Evolutionary conservation across 53 echinoderm and acorn worm species (phyloP).

Genomic region (Hippasteria phrygiana): DNA sequence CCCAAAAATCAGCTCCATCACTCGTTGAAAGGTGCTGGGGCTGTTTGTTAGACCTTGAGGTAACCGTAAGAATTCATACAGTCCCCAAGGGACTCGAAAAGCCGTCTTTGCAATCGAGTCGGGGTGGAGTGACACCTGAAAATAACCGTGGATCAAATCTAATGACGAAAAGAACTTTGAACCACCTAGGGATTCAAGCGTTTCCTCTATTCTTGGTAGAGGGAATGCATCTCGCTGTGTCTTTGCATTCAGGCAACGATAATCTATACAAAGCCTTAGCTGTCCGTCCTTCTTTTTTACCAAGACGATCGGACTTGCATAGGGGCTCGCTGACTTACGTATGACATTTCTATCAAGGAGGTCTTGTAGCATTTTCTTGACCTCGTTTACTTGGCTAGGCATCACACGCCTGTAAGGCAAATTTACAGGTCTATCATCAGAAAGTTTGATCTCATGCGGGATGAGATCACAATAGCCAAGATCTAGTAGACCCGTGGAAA

Average conservation of each 20-base stretch:
- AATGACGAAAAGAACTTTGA: no score
- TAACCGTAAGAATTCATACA: slow-evolving; percentile 73
- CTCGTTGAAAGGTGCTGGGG: slow-evolving; percentile 74
- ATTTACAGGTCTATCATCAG: slow-evolving; percentile 25
- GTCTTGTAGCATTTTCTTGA: slow-evolving; percentile 68
- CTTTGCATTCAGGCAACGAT: slow-evolving; percentile 63
- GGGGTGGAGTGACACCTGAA: no score
- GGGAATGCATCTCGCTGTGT: slow-evolving; percentile 75
- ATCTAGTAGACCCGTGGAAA: slow-evolving; percentile 37
- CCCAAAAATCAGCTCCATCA: slow-evolving; percentile 79
- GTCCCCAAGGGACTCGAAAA: slow-evolving; percentile 75
- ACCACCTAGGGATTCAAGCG: slow-evolving; percentile 37
- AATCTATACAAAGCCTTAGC: slow-evolving; percentile 69
- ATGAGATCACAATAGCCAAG: slow-evolving; percentile 55
- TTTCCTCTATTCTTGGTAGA: slow-evolving; percentile 54
- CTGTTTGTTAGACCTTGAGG: slow-evolving; percentile 77
- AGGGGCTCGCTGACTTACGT: slow-evolving; percentile 53
- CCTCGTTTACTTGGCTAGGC: slow-evolving; percentile 71
- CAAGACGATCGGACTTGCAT: slow-evolving; percentile 74
- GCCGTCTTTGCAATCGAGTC: slow-evolving; percentile 61
- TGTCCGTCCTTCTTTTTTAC: slow-evolving; percentile 72
- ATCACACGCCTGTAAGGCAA: slow-evolving; percentile 67
- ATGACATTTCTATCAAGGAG: slow-evolving; percentile 65
- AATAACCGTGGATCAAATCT: no score
- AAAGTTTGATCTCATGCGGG: slow-evolving; percentile 41